phyloP scores from a whole-genome alignment of 2,797 vertebrate genomes.

The Characodon lateralis region DNA sequence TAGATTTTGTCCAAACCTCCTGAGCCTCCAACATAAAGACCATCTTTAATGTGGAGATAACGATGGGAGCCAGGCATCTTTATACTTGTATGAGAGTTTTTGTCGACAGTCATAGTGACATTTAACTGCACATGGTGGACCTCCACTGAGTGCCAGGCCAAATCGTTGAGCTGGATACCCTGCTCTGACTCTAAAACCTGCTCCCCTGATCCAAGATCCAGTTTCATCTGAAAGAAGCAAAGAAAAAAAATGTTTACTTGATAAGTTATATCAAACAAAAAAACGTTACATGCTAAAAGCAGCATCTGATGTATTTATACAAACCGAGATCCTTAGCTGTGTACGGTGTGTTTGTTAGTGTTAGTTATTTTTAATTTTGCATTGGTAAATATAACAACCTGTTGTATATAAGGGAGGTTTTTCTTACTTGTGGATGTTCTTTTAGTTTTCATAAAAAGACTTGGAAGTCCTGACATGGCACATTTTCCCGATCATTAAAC shows the following conservation, averaged over 20 bases:
- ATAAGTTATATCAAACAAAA: background rate
- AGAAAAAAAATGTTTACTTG: constrained; percentile 38
- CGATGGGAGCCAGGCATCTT: constrained; percentile 70
- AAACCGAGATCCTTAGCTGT: too few species aligned
- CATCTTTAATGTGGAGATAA: constrained; percentile 79
- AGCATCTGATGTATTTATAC: too few species aligned
- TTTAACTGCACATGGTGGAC: constrained; percentile 72
- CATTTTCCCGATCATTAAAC: too few species aligned
- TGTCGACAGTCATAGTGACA: constrained; percentile 84
- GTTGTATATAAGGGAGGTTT: too few species aligned
- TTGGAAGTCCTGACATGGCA: too few species aligned
- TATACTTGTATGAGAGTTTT: constrained; percentile 75
- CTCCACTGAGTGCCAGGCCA: constrained; percentile 88
- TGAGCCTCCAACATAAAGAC: constrained; percentile 86
- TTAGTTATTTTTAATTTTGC: too few species aligned
- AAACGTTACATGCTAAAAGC: background rate
- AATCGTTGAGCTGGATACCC: constrained; percentile 84
- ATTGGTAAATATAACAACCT: too few species aligned
- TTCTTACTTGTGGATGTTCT: too few species aligned
- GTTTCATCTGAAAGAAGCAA: constrained; percentile 80
- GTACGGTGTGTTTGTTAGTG: too few species aligned
- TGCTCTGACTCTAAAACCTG: constrained; percentile 80
- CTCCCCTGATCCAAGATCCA: constrained; percentile 85
- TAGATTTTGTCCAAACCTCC: constrained; percentile 82
- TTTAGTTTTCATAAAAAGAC: too few species aligned